phyloP scores from a whole-genome alignment of 2,888 invertebrate genomes.

The Caenorhabditis angaria region DNA sequence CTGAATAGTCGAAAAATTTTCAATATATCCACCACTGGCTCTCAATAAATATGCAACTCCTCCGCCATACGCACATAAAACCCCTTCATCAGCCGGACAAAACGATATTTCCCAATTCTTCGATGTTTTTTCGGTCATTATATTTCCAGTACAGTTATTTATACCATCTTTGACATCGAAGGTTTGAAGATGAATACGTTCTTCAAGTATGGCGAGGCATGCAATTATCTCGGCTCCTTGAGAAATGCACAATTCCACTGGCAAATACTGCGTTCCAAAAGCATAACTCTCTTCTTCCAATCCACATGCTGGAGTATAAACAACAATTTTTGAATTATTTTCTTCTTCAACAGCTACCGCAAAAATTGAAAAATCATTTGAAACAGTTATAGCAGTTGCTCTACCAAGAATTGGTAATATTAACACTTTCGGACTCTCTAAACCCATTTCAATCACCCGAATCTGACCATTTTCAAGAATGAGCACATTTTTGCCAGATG shows the following conservation, averaged over 20 bases:
- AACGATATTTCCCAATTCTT: slow-evolving; percentile 57
- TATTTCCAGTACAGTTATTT: slow-evolving; percentile 35
- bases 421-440: slow-evolving; percentile 15
- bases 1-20: slow-evolving; percentile 60
- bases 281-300: slow-evolving; percentile 34
- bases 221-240: slow-evolving; percentile 46
- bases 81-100: slow-evolving; percentile 66
- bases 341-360: slow-evolving; percentile 40
- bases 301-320: slow-evolving; percentile 17
- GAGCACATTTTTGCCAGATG: slow-evolving; percentile 20
- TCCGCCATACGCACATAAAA: slow-evolving; percentile 56
- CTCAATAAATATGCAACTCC: slow-evolving; percentile 52
- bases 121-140: slow-evolving; percentile 22
- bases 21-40: slow-evolving; percentile 49
- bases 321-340: slow-evolving; percentile 37
- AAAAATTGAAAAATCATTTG: slow-evolving; percentile 36
- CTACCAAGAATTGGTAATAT: slow-evolving; percentile 22
- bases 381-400: slow-evolving; percentile 29
- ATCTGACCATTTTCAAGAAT: slow-evolving; percentile 29
- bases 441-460: slow-evolving; percentile 18
- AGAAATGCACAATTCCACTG: slow-evolving; percentile 34
- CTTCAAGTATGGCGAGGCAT: slow-evolving; percentile 38
- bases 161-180: slow-evolving; percentile 40
- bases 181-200: slow-evolving; percentile 35
- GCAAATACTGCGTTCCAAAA: slow-evolving; percentile 19